These are phyloP conservation scores for Streptopelia turtur DNA, from an alignment of 2,797 vertebrate species.

Conservation along the genomic window DNA sequence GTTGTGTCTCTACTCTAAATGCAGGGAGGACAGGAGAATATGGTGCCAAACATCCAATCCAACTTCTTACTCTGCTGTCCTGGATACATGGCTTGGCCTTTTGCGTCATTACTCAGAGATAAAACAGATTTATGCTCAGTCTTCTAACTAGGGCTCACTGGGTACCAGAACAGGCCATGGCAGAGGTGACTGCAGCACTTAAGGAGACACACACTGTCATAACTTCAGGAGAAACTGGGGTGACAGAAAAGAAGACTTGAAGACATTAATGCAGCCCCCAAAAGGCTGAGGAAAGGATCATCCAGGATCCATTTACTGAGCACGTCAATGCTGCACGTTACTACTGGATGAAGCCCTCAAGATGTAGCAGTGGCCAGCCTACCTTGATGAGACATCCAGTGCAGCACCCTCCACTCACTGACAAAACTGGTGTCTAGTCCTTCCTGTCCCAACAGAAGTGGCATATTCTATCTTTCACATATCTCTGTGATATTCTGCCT, in stretches of 20 bases:
- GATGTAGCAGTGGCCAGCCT: background rate
- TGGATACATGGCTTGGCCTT: background rate
- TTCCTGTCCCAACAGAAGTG: background rate
- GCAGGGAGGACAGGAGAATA: background rate
- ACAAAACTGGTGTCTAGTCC: background rate
- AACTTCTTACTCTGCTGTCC: background rate
- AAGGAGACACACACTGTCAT: background rate
- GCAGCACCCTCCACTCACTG: background rate
- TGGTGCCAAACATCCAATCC: background rate
- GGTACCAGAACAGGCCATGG: background rate
- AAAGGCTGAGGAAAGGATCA: background rate
- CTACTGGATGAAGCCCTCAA: background rate
- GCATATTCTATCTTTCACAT: background rate
- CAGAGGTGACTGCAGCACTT: background rate
- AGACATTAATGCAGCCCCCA: background rate
- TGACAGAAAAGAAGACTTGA: background rate
- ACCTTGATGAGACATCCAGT: background rate
- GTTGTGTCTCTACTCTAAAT: background rate
- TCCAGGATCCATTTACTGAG: background rate
- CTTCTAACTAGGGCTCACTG: background rate
- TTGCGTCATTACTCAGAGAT: background rate
- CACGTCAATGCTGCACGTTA: background rate
- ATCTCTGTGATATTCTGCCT: background rate
- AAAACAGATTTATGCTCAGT: background rate
- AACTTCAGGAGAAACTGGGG: background rate